Conservation (phyloP, 1,140 invertebrate species). For the Papilio glaucus region DNA sequence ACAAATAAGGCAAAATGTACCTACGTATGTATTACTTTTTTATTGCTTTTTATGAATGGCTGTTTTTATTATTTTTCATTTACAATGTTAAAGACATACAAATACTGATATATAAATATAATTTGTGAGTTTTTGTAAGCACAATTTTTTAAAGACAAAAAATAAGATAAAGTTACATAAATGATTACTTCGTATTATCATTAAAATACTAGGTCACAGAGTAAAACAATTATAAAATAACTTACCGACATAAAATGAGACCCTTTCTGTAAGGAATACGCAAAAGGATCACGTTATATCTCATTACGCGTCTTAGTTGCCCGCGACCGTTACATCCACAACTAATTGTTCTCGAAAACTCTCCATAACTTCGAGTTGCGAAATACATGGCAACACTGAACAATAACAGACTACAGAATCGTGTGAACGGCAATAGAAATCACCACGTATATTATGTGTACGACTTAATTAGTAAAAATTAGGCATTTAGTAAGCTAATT, state of each 20-base stretch:
- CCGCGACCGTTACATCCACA: conserved; percentile 1
- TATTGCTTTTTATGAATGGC: too few relatives aligned
- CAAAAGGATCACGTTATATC: background rate
- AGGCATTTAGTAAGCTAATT: conserved; percentile 33
- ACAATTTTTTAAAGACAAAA: too few relatives aligned
- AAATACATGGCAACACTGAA: conserved; percentile 16
- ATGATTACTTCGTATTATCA: too few relatives aligned
- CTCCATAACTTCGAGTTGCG: background rate
- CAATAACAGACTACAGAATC: conserved; percentile 24
- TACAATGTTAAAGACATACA: too few relatives aligned
- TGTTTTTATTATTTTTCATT: too few relatives aligned
- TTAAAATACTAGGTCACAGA: too few relatives aligned
- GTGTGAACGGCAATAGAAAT: conserved; percentile 34
- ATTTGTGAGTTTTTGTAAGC: too few relatives aligned
- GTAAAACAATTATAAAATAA: background rate
- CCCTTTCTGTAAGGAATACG: background rate
- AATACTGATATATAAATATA: too few relatives aligned
- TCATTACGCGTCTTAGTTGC: background rate
- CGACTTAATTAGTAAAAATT: conserved; percentile 36
- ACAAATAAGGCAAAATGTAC: too few relatives aligned
- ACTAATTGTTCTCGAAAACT: conserved; percentile 33
- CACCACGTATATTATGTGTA: conserved; percentile 25
- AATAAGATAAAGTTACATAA: too few relatives aligned
- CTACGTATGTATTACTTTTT: too few relatives aligned
- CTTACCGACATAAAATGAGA: background rate